Base-by-base conservation (phyloP, 2,888 invertebrate genomes). In the Lypha dubia region DNA sequence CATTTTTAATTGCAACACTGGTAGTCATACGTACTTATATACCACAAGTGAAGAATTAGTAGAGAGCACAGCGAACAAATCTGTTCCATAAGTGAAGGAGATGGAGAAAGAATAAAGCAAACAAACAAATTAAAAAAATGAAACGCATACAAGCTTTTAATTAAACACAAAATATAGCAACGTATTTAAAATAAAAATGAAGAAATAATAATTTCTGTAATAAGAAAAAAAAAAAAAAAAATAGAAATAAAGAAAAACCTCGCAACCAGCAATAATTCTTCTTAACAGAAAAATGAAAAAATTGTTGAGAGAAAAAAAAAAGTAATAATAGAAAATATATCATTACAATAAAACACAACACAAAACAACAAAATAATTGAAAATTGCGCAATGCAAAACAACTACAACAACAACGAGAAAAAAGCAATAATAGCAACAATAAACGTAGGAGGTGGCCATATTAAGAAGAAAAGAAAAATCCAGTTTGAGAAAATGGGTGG, bases 301-400 rank as follows among this genome's bases (percentile, higher is more conserved):
- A 88, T 86, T 82, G 87, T 63, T 85, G 83, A 84, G 87, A 86
- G 88, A 79, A 88, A 63, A 44, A 62, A 85, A 86, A 83, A 86
- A 82, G 83, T 88, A 84, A 89, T 89, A 90, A 89, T 89, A 90
- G 90, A 90, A 89, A 89, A 89, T 90, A 90, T n/a, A n/a, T n/a
- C n/a, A n/a, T n/a, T n/a, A n/a, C n/a, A n/a, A n/a, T n/a, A n/a
- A n/a, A n/a, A 90, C 90, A 89, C 89, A 89, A 90, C 90, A 89
- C 90, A 56, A 70, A 58, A 58, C 53, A 70, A 28, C 53, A 56
- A 46, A 84, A 89, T 89, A 90, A 89, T 89, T 89, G 90, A 90
- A 89, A 89, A 89, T 90, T 89, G n/a, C n/a, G n/a, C n/a, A n/a
- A n/a, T n/a, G n/a, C n/a, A n/a, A n/a, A n/a, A n/a, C n/a, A n/a